Evolutionary conservation across 2,797 vertebrate species (phyloP), one percentile per base, ranked within the genome.

Genomic region (Notolepis coatsorum): DNA sequence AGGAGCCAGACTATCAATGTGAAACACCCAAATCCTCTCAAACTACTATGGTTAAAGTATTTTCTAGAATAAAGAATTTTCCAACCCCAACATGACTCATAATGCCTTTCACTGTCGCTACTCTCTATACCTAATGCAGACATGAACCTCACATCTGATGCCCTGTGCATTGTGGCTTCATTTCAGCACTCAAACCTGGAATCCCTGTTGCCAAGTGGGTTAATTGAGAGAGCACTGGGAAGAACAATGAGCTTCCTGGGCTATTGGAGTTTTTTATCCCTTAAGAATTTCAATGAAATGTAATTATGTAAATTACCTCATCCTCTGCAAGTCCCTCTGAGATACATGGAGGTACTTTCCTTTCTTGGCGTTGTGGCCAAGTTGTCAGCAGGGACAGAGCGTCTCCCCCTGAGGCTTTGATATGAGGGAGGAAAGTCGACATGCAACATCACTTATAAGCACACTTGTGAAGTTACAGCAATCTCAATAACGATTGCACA

Each of bases 271-370:
- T 17, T 68, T 81, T 43, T 27, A 33, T 61, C 64, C 41, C 33
- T 23, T 61, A 48, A 71, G 52, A 56, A n/a, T 65, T 4, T 51
- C 39, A 68, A 18, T 15, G 59, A 71, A 81, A 71, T 64, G 51
- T 59, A 70, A 73, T 86, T 82, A 86, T 66, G 64, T 82, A 87
- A n/a, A 88, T 80, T 81, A 46, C 55, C 38, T 61, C 17, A 17
- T 79, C 21, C 28, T 54, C 35, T 24, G 27, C 4, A 2, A 59
- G 41, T 54, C 21, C 54, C 68, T 57, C 39, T 48, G 65, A 81
- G 75, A 75, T 33, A 23, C 74, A 52, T 71, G 35, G 49, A 48
- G 76, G 74, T 24, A 9, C 21, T 51, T 18, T 28, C 30, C 15
- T 38, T 54, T 54, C 25, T 27, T 61, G 64, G 75, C 80, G 82